phyloP scores from a whole-genome alignment of 2,888 invertebrate species.

The Ophion costatus region DNA sequence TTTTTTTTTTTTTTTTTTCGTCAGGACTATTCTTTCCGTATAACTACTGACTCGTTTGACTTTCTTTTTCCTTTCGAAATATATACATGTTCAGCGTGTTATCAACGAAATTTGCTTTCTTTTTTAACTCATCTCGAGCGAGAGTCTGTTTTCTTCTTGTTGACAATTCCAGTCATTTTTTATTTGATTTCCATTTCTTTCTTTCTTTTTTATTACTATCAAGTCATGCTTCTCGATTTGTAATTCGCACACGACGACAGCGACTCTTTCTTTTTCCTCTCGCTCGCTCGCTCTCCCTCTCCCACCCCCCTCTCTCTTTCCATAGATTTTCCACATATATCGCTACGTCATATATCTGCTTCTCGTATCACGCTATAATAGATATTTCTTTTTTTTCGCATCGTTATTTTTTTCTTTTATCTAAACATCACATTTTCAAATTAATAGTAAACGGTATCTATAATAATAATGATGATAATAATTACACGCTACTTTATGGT shows the following conservation, averaged over 20 bases:
- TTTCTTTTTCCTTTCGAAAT: slow-evolving; percentile 12
- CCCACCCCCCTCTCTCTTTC: not conserved
- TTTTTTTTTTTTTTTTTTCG: not conserved
- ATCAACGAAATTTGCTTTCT: not conserved
- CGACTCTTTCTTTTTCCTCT: slow-evolving; percentile 28
- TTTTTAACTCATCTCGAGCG: not conserved
- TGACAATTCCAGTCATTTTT: not conserved
- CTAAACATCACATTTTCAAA: slow-evolving; percentile 81
- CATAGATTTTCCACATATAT: not conserved
- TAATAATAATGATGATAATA: slow-evolving; percentile 67
- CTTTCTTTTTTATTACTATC: slow-evolving; percentile 24
- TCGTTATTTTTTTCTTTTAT: slow-evolving; percentile 65
- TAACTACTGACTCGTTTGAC: not conserved
- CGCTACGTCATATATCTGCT: slow-evolving; percentile 45
- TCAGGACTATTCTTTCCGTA: not conserved
- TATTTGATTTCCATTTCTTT: not conserved
- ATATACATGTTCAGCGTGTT: not conserved
- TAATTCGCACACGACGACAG: not conserved
- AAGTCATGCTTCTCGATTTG: not conserved
- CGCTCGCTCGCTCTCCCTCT: no score
- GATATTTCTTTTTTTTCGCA: slow-evolving; percentile 20
- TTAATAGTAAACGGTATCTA: slow-evolving; percentile 72
- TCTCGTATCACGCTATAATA: slow-evolving; percentile 48
- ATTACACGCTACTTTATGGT: slow-evolving; percentile 65
- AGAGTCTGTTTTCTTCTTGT: not conserved